These are phyloP conservation scores for Cotesia chilonis DNA, from an alignment of 1,140 invertebrate genomes.

Conservation along the genomic window DNA sequence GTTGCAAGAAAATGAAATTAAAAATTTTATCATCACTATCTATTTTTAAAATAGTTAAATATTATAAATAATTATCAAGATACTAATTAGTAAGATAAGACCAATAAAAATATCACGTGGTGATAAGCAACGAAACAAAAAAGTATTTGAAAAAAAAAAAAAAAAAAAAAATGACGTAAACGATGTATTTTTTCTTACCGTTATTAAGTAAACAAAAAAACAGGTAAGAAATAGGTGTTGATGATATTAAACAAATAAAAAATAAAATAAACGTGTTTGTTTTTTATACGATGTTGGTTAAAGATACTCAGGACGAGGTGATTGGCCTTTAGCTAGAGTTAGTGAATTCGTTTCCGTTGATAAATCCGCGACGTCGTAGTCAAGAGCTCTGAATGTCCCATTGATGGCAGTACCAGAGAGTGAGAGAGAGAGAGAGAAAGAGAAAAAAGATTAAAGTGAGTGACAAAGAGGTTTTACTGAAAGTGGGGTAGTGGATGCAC, in stretches of 20 bases:
- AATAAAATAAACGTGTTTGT: neutral
- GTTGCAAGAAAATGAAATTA: no score
- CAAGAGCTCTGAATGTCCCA: conserved; percentile 60
- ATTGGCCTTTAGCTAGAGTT: conserved; percentile 13
- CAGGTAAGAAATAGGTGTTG: neutral
- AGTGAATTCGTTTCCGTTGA: conserved; percentile 56
- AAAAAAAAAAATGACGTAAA: neutral
- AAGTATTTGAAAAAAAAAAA: no score
- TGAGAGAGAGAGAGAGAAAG: conserved; percentile 46
- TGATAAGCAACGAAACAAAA: neutral
- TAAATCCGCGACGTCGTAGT: conserved; percentile 57
- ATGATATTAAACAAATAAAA: neutral
- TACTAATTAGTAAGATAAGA: conserved; percentile 32
- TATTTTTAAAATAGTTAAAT: neutral
- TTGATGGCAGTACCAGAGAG: conserved; percentile 55
- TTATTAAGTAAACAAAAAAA: conserved; percentile 1
- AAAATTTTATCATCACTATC: no score
- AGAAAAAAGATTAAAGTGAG: conserved; percentile 1
- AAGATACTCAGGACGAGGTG: conserved; percentile 6
- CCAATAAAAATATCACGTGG: neutral
- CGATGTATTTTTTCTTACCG: neutral
- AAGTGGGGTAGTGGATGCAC: neutral
- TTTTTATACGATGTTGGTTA: conserved; percentile 1
- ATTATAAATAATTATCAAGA: conserved; percentile 4
- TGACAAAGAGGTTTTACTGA: neutral